Evolutionary conservation across 2,113 vertebrate species (phyloP).

Genomic region (Oreochromis spilurus): DNA sequence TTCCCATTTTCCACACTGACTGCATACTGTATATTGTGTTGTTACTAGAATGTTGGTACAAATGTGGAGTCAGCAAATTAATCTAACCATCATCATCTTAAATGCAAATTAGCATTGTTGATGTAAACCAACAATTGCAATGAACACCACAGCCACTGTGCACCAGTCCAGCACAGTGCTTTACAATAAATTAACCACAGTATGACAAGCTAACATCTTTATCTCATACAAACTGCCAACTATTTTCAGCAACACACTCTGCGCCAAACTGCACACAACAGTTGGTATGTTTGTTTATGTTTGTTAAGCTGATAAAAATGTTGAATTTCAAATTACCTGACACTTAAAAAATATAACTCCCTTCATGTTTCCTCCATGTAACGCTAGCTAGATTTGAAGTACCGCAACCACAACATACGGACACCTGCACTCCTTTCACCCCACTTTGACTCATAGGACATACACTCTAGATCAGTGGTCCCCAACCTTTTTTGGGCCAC

Average conservation of each 20-base stretch:
- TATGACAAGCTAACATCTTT: neutral
- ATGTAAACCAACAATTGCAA: neutral
- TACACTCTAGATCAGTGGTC: accelerated
- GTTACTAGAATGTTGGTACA: neutral
- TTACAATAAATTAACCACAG: neutral
- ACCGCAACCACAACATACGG: neutral
- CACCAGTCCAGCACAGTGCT: neutral
- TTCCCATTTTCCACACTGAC: neutral
- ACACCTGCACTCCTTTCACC: neutral
- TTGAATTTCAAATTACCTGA: neutral
- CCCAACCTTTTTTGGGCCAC: neutral
- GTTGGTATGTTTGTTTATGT: neutral
- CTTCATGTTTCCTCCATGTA: neutral
- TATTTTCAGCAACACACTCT: neutral
- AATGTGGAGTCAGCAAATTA: neutral
- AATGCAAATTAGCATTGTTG: neutral
- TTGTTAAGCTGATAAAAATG: neutral
- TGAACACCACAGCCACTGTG: neutral
- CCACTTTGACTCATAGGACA: neutral
- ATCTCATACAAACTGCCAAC: neutral
- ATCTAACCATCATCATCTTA: neutral
- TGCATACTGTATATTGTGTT: neutral
- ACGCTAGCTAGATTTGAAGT: neutral
- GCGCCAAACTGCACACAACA: neutral
- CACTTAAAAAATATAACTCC: neutral